Evolutionary conservation across 2,113 vertebrate genomes (phyloP).

Genomic region (Dermatemys mawii): DNA sequence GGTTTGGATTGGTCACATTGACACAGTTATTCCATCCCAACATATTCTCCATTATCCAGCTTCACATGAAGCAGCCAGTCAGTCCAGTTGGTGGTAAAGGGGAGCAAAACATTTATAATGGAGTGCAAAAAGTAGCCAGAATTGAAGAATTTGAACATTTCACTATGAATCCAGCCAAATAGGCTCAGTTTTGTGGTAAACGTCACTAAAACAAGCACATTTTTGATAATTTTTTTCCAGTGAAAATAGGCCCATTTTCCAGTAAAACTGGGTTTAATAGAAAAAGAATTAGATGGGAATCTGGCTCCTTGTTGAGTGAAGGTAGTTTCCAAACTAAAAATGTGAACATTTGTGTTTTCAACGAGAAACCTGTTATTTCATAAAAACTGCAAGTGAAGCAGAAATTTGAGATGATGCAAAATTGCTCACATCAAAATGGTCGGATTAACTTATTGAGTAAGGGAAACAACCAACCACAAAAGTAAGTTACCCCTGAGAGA

Average conservation of each 20-base stretch:
- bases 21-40: not conserved
- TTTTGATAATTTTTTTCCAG: not conserved
- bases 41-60: not conserved
- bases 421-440: not conserved
- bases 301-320: not conserved
- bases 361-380: not conserved
- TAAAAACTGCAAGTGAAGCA: not conserved
- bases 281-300: not conserved
- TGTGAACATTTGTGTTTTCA: not conserved
- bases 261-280: not conserved
- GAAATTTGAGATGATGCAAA: not conserved
- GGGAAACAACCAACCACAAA: no score
- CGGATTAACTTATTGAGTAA: no score
- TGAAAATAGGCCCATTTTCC: not conserved
- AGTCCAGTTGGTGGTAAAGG: not conserved
- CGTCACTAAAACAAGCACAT: not conserved
- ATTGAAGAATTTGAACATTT: not conserved
- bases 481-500: no score
- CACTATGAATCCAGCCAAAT: not conserved
- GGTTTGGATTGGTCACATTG: not conserved
- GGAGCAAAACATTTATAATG: not conserved
- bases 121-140: not conserved
- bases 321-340: not conserved
- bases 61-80: not conserved
- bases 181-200: not conserved